A percentile compares a stretch with the other conserved stretches of the same genome.
phyloP scores from a whole-genome alignment of 2,888 invertebrate genomes.

The Hypselothyrea guttata region DNA sequence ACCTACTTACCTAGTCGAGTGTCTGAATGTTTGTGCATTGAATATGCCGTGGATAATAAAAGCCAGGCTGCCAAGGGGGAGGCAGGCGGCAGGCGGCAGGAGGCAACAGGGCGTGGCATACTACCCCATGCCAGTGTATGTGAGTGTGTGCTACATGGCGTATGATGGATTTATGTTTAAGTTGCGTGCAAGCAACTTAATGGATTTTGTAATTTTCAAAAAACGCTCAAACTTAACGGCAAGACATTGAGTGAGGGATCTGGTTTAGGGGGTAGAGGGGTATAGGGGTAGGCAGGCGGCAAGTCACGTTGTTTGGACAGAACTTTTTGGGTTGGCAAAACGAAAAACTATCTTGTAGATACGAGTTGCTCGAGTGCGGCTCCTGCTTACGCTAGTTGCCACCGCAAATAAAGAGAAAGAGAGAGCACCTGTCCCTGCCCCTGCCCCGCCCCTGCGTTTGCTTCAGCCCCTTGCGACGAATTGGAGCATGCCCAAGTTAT shows the following conservation, averaged over 20 bases:
- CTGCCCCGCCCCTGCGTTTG: no score
- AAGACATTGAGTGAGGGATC: constrained; percentile 12
- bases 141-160: constrained; percentile 69
- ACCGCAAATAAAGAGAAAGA: not conserved
- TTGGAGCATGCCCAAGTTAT: constrained; percentile 75
- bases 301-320: constrained; percentile 31
- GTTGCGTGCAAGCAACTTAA: constrained; percentile 79
- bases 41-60: constrained; percentile 75
- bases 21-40: constrained; percentile 77
- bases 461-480: constrained; percentile 45
- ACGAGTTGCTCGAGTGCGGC: constrained; percentile 33
- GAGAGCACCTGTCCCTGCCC: no score
- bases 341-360: constrained; percentile 48
- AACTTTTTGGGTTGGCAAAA: constrained; percentile 39
- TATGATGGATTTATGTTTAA: constrained; percentile 79
- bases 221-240: constrained; percentile 58
- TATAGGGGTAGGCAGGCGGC: constrained; percentile 5
- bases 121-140: constrained; percentile 18
- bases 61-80: constrained; percentile 36
- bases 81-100: constrained; percentile 40
- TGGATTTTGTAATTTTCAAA: constrained; percentile 77
- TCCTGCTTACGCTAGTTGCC: constrained; percentile 5
- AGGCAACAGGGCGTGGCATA: constrained; percentile 8
- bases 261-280: constrained; percentile 1
- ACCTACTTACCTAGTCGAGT: constrained; percentile 78